phyloP scores from a whole-genome alignment of 2,113 vertebrate genomes.

The Xyrauchen texanus region DNA sequence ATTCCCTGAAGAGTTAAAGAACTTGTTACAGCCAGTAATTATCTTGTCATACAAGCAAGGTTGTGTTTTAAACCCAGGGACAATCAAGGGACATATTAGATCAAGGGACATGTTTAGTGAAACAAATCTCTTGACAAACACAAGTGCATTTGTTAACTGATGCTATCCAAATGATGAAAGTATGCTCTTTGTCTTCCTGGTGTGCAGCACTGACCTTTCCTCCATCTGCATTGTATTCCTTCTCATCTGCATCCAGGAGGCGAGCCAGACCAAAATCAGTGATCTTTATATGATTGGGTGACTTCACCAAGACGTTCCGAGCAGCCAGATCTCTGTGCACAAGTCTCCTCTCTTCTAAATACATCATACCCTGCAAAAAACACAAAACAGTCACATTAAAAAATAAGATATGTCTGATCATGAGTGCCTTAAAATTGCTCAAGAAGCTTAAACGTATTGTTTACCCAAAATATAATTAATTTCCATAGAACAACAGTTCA shows the following conservation, averaged over 20 bases:
- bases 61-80: too few species aligned
- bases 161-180: background rate
- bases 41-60: too few species aligned
- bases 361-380: conserved; percentile 93
- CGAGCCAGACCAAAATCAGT: conserved; percentile 95
- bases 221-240: conserved; percentile 96
- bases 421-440: too few species aligned
- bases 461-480: too few species aligned
- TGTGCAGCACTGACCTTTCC: conserved; percentile 81
- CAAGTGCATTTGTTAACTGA: conserved; percentile 20
- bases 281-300: conserved; percentile 98
- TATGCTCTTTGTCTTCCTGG: background rate
- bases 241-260: conserved; percentile 93
- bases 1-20: too few species aligned
- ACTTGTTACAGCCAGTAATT: too few species aligned
- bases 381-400: conserved; percentile 7
- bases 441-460: too few species aligned
- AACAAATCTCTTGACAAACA: too few species aligned
- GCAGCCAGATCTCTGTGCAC: conserved; percentile 96
- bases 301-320: conserved; percentile 95
- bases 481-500: too few species aligned
- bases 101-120: too few species aligned
- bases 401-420: background rate
- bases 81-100: too few species aligned
- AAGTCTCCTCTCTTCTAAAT: conserved; percentile 91